Percentiles rank a stretch among this genome's conserved stretches.
These are phyloP conservation scores for Leucania comma DNA, from an alignment of 2,888 invertebrate species.

Conservation along the genomic window DNA sequence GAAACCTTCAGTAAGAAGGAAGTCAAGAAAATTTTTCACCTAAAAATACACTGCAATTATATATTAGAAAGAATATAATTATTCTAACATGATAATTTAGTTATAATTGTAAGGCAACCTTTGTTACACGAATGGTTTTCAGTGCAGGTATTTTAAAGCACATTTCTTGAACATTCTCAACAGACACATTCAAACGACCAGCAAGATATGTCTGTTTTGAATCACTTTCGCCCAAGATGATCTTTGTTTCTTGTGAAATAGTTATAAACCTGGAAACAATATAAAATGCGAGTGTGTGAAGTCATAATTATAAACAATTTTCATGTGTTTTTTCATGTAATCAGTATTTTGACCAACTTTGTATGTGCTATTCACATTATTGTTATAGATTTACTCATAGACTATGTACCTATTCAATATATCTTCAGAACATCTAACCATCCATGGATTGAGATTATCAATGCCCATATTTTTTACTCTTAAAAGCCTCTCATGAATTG, in stretches of 20 bases:
- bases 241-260: conserved; percentile 82
- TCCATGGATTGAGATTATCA: conserved; percentile 91
- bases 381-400: not conserved
- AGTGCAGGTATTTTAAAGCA: conserved; percentile 89
- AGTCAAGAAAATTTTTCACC: conserved; percentile 91
- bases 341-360: not conserved
- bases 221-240: conserved; percentile 87
- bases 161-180: conserved; percentile 86
- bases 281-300: conserved; percentile 2
- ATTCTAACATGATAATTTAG: not conserved
- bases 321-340: not conserved
- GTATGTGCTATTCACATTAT: not conserved
- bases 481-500: conserved; percentile 88
- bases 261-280: conserved; percentile 77
- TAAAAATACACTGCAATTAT: conserved; percentile 68
- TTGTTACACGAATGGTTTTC: conserved; percentile 89
- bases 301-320: not conserved
- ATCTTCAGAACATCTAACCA: conserved; percentile 91
- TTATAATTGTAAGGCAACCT: conserved; percentile 77
- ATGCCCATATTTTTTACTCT: conserved; percentile 87
- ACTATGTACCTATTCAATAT: conserved; percentile 88
- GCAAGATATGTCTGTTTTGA: conserved; percentile 89
- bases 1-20: conserved; percentile 89
- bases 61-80: conserved; percentile 6
- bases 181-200: conserved; percentile 86